Percentiles rank a stretch among this genome's conserved stretches.
Conservation (phyloP, 2,888 invertebrate species). For the Drosophila antonietae region DNA sequence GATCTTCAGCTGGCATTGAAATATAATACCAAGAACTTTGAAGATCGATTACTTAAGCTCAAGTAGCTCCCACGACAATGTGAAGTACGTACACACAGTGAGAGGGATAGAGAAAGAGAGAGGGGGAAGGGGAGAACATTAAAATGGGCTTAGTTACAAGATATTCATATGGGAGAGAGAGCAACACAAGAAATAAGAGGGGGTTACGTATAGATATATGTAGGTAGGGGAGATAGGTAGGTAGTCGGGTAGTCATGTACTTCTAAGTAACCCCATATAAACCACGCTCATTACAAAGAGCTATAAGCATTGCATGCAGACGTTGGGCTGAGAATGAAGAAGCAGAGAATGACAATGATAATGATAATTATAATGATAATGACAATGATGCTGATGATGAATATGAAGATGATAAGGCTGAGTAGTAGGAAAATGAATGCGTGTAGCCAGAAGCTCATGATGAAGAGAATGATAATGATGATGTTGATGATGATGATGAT, state of each 20-base stretch:
- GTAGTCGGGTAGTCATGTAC: background rate
- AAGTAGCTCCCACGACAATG: constrained; percentile 43
- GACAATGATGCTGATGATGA: constrained; percentile 12
- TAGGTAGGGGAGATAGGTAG: background rate
- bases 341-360: constrained; percentile 10
- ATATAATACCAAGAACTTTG: constrained; percentile 11
- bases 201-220: background rate
- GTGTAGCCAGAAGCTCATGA: constrained; percentile 19
- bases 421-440: constrained; percentile 10
- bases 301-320: constrained; percentile 57
- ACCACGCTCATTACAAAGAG: constrained; percentile 63
- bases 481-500: constrained; percentile 19
- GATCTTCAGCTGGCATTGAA: constrained; percentile 10
- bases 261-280: constrained; percentile 64
- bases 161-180: background rate
- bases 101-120: background rate
- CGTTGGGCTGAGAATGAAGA: constrained; percentile 27
- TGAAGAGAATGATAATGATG: constrained; percentile 8
- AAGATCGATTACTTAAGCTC: constrained; percentile 23
- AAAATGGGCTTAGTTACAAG: background rate
- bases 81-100: background rate
- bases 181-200: background rate
- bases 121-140: background rate
- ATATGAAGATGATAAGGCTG: constrained; percentile 15
- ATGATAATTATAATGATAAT: constrained; percentile 10